phyloP scores from a whole-genome alignment of 2,113 vertebrate species.

The Callochromis pleurospilus region DNA sequence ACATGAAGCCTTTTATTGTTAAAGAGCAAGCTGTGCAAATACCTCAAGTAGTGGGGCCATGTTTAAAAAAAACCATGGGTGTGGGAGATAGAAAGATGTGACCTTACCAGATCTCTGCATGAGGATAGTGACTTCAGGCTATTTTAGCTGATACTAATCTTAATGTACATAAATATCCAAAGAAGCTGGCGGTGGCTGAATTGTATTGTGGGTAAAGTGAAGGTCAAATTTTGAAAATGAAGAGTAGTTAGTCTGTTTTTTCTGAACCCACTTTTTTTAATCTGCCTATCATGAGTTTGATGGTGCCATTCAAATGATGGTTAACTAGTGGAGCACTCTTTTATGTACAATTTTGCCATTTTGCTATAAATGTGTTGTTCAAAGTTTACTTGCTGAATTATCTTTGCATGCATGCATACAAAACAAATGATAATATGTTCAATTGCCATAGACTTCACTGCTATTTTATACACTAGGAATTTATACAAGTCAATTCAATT shows the following conservation, averaged over 20 bases:
- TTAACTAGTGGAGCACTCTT: background rate
- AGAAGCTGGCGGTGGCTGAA: background rate
- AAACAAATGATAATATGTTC: background rate
- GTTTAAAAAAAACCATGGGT: background rate
- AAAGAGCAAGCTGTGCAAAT: background rate
- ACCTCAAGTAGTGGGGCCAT: background rate
- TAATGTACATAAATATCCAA: background rate
- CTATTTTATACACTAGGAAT: background rate
- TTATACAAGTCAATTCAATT: background rate
- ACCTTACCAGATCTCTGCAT: background rate
- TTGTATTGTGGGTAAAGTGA: background rate
- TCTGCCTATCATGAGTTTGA: background rate
- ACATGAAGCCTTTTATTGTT: background rate
- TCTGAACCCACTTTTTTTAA: background rate
- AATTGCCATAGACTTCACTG: background rate
- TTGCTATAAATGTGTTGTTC: background rate
- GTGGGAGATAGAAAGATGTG: background rate
- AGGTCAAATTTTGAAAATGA: background rate
- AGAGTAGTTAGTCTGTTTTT: background rate
- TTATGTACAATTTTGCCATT: background rate
- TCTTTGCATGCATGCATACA: background rate
- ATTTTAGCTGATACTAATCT: background rate
- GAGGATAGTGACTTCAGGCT: background rate
- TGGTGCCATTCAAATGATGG: background rate
- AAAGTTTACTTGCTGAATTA: background rate